Evolutionary conservation across 2,888 invertebrate species (phyloP).

Genomic region (Choreutis nemorana): DNA sequence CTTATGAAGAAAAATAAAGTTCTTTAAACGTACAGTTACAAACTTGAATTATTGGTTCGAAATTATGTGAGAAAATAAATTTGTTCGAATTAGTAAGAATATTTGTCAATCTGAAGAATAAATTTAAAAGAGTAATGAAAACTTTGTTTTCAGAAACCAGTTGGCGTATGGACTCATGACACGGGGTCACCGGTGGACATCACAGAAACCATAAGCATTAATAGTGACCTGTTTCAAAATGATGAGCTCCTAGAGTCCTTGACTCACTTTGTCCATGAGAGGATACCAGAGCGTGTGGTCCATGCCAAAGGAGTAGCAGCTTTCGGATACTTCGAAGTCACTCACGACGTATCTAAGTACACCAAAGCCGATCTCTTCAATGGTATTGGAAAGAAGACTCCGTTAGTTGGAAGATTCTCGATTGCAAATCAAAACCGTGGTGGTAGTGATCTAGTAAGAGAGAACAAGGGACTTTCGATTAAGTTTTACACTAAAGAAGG

Average conservation of each 20-base stretch:
- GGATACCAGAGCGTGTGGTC: conserved; percentile 91
- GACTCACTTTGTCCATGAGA: conserved; percentile 80
- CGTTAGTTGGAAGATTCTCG: conserved; percentile 77
- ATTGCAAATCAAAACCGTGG: conserved; percentile 83
- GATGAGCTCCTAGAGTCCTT: conserved; percentile 25
- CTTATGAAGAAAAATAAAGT: no score
- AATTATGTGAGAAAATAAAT: no score
- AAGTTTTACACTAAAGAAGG: conserved; percentile 93
- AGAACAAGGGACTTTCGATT: conserved; percentile 85
- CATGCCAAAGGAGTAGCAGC: conserved; percentile 92
- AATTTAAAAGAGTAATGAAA: no score
- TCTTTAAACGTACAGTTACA: no score
- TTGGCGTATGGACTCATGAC: conserved; percentile 72
- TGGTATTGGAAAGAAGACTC: conserved; percentile 77
- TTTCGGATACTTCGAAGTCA: conserved; percentile 83
- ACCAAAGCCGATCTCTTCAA: conserved; percentile 78
- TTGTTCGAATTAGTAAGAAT: no score
- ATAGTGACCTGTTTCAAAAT: conserved; percentile 58
- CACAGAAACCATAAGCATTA: conserved; percentile 75
- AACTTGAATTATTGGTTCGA: no score
- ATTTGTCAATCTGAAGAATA: no score
- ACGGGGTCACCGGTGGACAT: conserved; percentile 79
- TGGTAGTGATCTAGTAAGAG: conserved; percentile 82
- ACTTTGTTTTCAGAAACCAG: conserved; percentile 44
- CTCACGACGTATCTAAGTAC: conserved; percentile 80